phyloP scores from a whole-genome alignment of 2,113 vertebrate genomes.

The Hippocampus guttulatus region DNA sequence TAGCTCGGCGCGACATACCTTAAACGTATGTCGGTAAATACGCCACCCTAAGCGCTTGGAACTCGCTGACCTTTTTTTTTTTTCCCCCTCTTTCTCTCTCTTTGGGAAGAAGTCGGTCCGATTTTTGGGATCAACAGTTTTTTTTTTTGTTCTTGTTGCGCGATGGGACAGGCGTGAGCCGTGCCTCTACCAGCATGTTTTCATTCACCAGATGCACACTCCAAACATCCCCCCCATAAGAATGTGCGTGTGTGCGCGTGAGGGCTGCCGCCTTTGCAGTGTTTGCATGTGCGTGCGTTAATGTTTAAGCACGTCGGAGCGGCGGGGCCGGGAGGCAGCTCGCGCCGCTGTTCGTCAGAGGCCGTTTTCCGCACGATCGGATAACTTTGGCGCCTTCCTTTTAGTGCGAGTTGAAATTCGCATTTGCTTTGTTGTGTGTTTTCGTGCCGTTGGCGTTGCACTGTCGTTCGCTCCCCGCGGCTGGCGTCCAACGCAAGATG shows the following conservation, averaged over 20 bases:
- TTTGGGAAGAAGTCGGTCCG: conserved; percentile 48
- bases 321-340: too few species aligned
- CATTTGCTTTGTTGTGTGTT: neutral
- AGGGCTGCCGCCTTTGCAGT: conserved; percentile 18
- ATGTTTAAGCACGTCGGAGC: neutral
- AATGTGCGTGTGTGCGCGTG: conserved; percentile 17
- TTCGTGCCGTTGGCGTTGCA: neutral
- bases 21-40: conserved; percentile 32
- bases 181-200: conserved; percentile 56
- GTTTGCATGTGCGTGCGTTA: conserved; percentile 29
- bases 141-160: conserved; percentile 2
- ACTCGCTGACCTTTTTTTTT: conserved; percentile 29
- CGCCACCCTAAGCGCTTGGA: conserved; percentile 44
- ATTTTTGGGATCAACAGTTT: conserved; percentile 56
- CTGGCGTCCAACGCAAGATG: neutral
- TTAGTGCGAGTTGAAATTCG: too few species aligned
- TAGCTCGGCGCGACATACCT: conserved; percentile 15
- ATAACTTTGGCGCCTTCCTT: too few species aligned
- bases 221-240: conserved; percentile 46
- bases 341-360: too few species aligned
- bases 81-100: neutral
- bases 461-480: neutral
- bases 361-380: too few species aligned
- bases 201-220: conserved; percentile 42
- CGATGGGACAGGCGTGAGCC: conserved; percentile 40